phyloP scores from a whole-genome alignment of 2,113 vertebrate genomes.

The Halcyon malimbica region DNA sequence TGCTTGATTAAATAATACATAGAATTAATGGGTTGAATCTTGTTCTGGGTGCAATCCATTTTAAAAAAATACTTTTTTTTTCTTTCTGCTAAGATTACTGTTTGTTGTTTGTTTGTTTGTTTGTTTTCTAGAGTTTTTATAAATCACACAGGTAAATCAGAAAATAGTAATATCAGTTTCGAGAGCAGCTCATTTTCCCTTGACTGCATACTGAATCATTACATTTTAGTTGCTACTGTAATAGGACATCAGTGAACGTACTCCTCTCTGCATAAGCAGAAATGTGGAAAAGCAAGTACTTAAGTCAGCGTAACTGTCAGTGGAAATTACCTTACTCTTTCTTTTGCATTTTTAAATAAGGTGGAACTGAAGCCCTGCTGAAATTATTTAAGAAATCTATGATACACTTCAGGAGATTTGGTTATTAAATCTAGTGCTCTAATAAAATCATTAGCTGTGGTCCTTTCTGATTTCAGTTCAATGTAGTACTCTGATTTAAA shows the following conservation, averaged over 20 bases:
- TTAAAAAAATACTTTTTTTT: neutral
- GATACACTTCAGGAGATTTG: neutral
- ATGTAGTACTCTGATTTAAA: neutral
- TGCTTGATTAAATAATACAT: neutral
- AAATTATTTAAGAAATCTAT: neutral
- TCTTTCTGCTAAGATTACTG: neutral
- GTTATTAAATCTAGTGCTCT: neutral
- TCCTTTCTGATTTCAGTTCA: neutral
- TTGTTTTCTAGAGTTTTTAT: neutral
- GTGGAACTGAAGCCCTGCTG: neutral
- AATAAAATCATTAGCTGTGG: neutral
- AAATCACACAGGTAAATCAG: neutral
- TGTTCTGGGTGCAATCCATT: neutral
- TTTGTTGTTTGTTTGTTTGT: neutral
- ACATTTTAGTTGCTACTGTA: neutral
- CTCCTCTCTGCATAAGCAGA: neutral
- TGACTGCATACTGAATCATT: neutral
- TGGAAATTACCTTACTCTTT: neutral
- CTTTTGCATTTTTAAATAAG: neutral
- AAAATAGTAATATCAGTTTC: neutral
- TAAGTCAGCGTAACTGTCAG: neutral
- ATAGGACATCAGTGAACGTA: neutral
- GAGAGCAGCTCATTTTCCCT: neutral
- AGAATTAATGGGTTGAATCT: neutral
- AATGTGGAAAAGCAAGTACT: neutral